phyloP scores from a whole-genome alignment of 35 echinoderm and acorn worm species.

The Ophiothrix spiculata region DNA sequence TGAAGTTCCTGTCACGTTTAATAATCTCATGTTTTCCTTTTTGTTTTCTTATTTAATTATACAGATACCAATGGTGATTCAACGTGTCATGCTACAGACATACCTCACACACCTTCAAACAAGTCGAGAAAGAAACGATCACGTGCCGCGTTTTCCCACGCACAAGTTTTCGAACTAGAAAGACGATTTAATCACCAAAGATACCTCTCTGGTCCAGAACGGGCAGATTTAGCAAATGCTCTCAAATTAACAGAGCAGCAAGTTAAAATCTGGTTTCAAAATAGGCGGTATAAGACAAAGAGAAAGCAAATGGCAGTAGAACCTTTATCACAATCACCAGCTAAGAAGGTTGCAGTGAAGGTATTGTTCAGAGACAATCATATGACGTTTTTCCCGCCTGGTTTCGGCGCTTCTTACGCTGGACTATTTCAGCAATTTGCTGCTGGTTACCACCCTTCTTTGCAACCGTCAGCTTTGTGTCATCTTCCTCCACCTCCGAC shows the following conservation, averaged over 20 bases:
- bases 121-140: conserved; percentile 89
- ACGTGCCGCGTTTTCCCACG: conserved; percentile 81
- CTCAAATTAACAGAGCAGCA: conserved; percentile 97
- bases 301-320: conserved; percentile 88
- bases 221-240: conserved; percentile 89
- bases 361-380: conserved; percentile 82
- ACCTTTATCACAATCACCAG: conserved; percentile 71
- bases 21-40: background rate
- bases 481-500: background rate
- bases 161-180: conserved; percentile 96
- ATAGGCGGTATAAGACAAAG: conserved; percentile 96
- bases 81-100: background rate
- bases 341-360: conserved; percentile 98
- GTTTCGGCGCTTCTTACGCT: background rate
- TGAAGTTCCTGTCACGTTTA: background rate
- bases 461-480: background rate
- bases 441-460: background rate
- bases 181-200: conserved; percentile 94
- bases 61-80: conserved; percentile 17
- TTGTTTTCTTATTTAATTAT: background rate
- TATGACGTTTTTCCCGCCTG: conserved; percentile 39
- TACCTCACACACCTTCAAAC: conserved; percentile 1
- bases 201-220: conserved; percentile 95
- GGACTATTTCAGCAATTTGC: background rate
- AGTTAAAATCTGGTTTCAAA: conserved; percentile 99